Percentiles rank a stretch among this genome's conserved stretches.
phyloP scores from a whole-genome alignment of 2,888 invertebrate species.

The Stictocephala bisonia region DNA sequence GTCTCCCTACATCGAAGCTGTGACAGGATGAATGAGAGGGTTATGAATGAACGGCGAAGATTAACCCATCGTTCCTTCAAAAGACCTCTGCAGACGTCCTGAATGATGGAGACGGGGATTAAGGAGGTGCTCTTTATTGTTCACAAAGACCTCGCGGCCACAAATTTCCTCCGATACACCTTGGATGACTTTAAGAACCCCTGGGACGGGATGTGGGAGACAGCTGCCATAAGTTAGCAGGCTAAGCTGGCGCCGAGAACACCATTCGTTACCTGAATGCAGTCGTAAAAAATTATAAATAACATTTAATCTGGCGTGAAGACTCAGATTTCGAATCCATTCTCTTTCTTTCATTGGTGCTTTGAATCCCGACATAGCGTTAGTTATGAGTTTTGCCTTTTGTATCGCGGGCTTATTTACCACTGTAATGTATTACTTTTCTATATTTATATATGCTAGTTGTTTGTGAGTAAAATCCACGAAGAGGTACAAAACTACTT shows the following conservation, averaged over 20 bases:
- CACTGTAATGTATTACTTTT: no score
- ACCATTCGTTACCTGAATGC: constrained; percentile 34
- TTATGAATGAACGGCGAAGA: no score
- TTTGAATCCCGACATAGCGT: constrained; percentile 19
- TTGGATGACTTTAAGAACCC: constrained; percentile 23
- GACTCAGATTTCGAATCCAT: constrained; percentile 12
- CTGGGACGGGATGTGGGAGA: not conserved
- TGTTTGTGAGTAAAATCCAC: no score
- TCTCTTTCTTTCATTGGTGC: constrained; percentile 31
- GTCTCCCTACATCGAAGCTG: no score
- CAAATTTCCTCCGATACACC: constrained; percentile 22
- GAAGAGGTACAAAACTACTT: no score
- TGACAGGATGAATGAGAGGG: no score
- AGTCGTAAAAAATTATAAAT: constrained; percentile 37
- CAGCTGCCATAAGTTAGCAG: not conserved
- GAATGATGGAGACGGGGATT: no score
- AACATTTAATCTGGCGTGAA: constrained; percentile 32
- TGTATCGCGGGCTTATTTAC: no score
- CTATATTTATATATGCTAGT: no score
- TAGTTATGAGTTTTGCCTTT: no score
- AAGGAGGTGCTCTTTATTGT: not conserved
- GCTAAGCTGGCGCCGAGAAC: constrained; percentile 9
- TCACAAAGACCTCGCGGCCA: constrained; percentile 25
- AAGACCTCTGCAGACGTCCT: no score
- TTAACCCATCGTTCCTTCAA: no score